Evolutionary conservation across 2,113 vertebrate species (phyloP).

Genomic region (Promerops cafer): DNA sequence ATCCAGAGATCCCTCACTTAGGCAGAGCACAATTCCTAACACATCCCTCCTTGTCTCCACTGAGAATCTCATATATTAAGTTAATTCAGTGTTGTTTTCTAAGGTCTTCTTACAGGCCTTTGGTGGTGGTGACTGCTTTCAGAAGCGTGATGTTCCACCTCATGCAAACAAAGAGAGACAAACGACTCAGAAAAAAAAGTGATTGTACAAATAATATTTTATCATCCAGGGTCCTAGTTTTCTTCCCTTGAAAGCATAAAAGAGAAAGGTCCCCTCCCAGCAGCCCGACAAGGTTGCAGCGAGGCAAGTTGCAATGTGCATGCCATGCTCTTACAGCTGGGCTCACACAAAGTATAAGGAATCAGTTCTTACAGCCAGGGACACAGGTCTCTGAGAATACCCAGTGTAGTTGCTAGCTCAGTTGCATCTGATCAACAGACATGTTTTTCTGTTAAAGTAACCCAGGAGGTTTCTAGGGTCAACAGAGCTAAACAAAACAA

Average conservation of each 20-base stretch:
- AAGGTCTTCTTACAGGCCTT: neutral
- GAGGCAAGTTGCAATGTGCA: neutral
- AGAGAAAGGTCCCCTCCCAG: neutral
- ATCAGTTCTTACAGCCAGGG: neutral
- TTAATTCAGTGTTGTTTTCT: neutral
- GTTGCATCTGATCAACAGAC: neutral
- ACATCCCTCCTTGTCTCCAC: neutral
- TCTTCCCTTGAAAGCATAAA: conserved; percentile 11
- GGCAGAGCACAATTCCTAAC: neutral
- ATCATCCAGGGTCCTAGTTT: neutral
- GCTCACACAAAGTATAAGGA: neutral
- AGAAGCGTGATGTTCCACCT: neutral
- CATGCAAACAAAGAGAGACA: neutral
- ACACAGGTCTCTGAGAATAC: neutral
- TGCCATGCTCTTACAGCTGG: neutral
- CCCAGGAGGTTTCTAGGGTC: conserved; percentile 3
- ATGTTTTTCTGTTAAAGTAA: neutral
- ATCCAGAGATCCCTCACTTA: neutral
- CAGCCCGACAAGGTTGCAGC: neutral
- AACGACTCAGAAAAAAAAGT: neutral
- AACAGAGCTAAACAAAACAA: conserved; percentile 34
- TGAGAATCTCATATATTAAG: neutral
- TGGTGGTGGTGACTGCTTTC: neutral
- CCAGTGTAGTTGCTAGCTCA: neutral
- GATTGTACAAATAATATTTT: neutral